Base-by-base conservation (phyloP, 2,113 vertebrate species). In the Coregonus clupeaformis region DNA sequence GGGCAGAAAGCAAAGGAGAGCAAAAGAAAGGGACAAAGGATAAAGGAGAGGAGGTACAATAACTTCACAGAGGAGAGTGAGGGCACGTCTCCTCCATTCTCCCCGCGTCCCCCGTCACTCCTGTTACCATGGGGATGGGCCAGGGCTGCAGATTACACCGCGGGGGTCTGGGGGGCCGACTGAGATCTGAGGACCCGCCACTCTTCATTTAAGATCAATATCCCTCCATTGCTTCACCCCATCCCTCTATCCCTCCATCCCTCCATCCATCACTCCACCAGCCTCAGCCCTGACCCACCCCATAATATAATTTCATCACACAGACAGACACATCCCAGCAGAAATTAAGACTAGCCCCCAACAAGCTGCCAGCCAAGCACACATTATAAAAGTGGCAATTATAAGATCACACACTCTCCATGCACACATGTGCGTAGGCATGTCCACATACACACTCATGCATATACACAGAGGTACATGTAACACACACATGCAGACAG, bases 161-260 rank as follows among this genome's bases (percentile, higher is more conserved):
- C 80, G 80, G 94, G 92, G 92, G 62, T 64, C n/a, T 77, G 76
- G 86, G 90, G 93, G 93, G 91, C 96, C 92, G 89, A 89, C 92
- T 89, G 91, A 96, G 96, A 97, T 97, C 95, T 94, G 92, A 95
- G 93, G 89, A 91, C 82, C 83, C 20, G 91, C 91, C 92, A 93
- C 92, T 95, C 92, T 93, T 95, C 93, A 96, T 96, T 95, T 93
- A 93, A 93, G 94, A 92, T 94, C 94, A 94, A 95, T 96, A 94
- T 89, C 91, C 92, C 93, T 91, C 94, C 94, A 94, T 93, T 94
- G 94, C 92, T 11, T 92, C 92, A 89, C 88, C 88, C 86, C 80
- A 80, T 86, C 87, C 85, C 12, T 25, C n/a, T 52, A 42, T n/a
- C n/a, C 59, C 22, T 24, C 18, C 57, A 60, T 22, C 5, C 57